Evolutionary conservation across 2,113 vertebrate genomes (phyloP).

Genomic region (Mus pahari): DNA sequence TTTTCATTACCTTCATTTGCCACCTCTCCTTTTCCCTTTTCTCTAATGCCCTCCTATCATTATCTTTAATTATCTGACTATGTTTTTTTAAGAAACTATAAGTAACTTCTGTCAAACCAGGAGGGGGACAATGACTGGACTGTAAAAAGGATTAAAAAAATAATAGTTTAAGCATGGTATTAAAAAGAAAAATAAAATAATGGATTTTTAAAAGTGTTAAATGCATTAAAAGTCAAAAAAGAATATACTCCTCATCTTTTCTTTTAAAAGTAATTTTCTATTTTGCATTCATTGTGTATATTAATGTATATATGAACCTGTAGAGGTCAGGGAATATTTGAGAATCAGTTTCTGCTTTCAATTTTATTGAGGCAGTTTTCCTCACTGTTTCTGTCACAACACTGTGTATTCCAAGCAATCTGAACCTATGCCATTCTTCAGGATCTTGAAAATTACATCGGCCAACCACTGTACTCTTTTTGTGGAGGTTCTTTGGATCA

Average conservation of each 20-base stretch:
- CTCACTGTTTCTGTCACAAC: background rate
- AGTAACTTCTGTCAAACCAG: too few species aligned
- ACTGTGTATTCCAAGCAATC: background rate
- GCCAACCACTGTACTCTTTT: background rate
- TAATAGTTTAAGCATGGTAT: too few species aligned
- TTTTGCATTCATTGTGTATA: background rate
- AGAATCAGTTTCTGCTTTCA: background rate
- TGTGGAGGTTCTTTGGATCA: too few species aligned
- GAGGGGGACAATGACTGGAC: too few species aligned
- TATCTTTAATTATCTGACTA: background rate
- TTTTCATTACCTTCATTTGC: background rate
- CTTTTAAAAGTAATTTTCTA: background rate
- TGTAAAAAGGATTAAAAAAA: too few species aligned
- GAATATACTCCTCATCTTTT: background rate
- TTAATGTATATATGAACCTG: rapidly evolving
- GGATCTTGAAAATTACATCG: too few species aligned
- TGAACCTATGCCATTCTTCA: too few species aligned
- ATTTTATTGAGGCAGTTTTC: too few species aligned
- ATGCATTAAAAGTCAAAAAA: background rate
- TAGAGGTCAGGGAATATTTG: background rate
- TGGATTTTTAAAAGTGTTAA: too few species aligned
- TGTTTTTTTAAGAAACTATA: background rate
- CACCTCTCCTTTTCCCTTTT: background rate
- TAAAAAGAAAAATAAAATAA: too few species aligned
- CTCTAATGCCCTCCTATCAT: background rate